A percentile compares a stretch with the other conserved stretches of the same genome.
Evolutionary conservation across 2,797 vertebrate genomes (phyloP).

Genomic region (Gastrophryne carolinensis): DNA sequence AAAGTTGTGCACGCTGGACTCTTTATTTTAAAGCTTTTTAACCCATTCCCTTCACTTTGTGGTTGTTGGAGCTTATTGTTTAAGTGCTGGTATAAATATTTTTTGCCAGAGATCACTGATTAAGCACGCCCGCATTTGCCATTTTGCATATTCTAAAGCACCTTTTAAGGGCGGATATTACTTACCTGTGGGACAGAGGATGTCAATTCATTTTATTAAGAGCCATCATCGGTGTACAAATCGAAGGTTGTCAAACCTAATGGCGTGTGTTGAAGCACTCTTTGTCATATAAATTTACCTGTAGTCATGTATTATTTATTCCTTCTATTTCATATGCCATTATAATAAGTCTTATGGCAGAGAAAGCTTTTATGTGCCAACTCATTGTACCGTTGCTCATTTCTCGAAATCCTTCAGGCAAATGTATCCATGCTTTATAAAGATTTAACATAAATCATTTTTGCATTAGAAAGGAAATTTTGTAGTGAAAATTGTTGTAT

Average conservation of each 20-base stretch:
- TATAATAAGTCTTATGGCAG: slow-evolving; percentile 88
- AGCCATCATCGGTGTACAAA: slow-evolving; percentile 73
- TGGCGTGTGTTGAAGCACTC: slow-evolving; percentile 81
- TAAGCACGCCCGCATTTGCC: slow-evolving; percentile 65
- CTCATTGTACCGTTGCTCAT: slow-evolving; percentile 74
- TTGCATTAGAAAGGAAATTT: slow-evolving; percentile 78
- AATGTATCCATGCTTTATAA: slow-evolving; percentile 76
- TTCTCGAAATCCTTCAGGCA: slow-evolving; percentile 78
- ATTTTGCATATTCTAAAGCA: slow-evolving; percentile 58
- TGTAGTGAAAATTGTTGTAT: slow-evolving; percentile 65
- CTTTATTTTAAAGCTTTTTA: slow-evolving; percentile 20
- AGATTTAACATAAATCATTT: slow-evolving; percentile 78
- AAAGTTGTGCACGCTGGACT: not conserved
- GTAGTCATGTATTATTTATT: slow-evolving; percentile 89
- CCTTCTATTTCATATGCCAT: slow-evolving; percentile 89
- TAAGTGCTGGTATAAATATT: slow-evolving; percentile 50
- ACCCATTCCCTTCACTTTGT: slow-evolving; percentile 17
- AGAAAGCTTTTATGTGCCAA: slow-evolving; percentile 81
- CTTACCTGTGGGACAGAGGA: slow-evolving; percentile 62
- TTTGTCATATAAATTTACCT: slow-evolving; percentile 86
- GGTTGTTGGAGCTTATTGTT: slow-evolving; percentile 36
- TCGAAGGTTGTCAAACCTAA: slow-evolving; percentile 79
- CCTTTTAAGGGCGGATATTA: slow-evolving; percentile 61
- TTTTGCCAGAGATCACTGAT: slow-evolving; percentile 59
- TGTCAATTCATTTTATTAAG: slow-evolving; percentile 72